Evolutionary conservation across 35 echinoderm and acorn worm species (phyloP), one percentile per base, ranked within the genome.

Genomic region (Holothuria glaberrima): DNA sequence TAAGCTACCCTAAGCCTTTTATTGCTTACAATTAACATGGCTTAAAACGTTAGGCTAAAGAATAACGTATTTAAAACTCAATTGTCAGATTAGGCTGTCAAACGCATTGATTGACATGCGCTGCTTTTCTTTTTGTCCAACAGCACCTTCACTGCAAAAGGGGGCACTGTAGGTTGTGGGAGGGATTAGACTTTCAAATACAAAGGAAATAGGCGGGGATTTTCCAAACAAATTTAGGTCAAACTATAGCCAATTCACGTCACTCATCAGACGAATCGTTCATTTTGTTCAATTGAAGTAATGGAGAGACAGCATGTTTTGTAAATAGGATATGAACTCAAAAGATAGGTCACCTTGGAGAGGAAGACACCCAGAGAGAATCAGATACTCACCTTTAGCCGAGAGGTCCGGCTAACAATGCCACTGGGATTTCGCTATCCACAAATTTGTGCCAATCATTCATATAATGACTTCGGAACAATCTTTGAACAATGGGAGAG

Each of bases 1-100:
- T 38, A n/a, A 18, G 29, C 33, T 1, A 19, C 12, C 79, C 79
- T 82, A 60, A 82, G 79, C 50, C n/a, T 56, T 82, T 30, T 82
- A 82, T 82, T 58, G 79, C 41, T 24, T 50, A 33, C 79, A 82
- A 82, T 82, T 82, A 82, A 58, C 31, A 16, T 17, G 48, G 79
- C 79, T 82, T 82, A 82, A 60, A 30, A 29, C 36, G 79, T 82
- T 82, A 82, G 41, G 48, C 21, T 60, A n/a, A 60, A 59, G 36
- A 82, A 82, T 58, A 33, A 82, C 79, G 79, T 82, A 33, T 82
- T 56, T 50, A 82, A n/a, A 82, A 82, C 79, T 48, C 79, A 82
- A 82, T 82, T 82, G 79, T 82, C 25, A 82, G 48, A 82, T 82
- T 26, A 82, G 79, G 41, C 79, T 82, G 79, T 82, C 79, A 82